phyloP scores from a whole-genome alignment of 2,797 vertebrate species.

The Sylvia borin region DNA sequence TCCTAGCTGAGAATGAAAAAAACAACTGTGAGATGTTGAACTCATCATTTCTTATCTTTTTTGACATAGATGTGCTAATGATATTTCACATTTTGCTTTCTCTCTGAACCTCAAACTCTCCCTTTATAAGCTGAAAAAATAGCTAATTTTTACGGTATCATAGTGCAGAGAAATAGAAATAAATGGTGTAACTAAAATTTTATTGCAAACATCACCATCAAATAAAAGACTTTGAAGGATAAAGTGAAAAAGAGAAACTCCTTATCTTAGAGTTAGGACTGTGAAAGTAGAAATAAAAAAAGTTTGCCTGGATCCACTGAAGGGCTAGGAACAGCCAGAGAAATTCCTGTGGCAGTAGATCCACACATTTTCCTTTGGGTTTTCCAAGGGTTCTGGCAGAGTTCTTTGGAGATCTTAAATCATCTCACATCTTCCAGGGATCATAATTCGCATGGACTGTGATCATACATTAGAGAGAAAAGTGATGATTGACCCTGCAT shows the following conservation, averaged over 20 bases:
- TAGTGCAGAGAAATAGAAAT: background rate
- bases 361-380: background rate
- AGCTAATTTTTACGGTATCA: rapidly evolving
- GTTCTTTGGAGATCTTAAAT: background rate
- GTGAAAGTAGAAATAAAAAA: background rate
- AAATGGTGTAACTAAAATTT: background rate
- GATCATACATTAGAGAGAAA: background rate
- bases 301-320: background rate
- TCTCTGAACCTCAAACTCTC: background rate
- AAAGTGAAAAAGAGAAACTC: background rate
- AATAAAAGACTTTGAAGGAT: background rate
- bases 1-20: background rate
- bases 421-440: background rate
- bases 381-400: background rate
- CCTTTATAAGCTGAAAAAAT: background rate
- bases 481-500: background rate
- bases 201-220: background rate
- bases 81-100: background rate
- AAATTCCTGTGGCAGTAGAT: background rate
- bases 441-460: background rate
- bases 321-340: background rate
- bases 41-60: background rate
- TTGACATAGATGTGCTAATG: background rate
- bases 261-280: background rate
- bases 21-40: background rate